Evolutionary conservation across 2,797 vertebrate genomes (phyloP), one percentile per base, ranked within the genome.

Genomic region (Catharus ustulatus): DNA sequence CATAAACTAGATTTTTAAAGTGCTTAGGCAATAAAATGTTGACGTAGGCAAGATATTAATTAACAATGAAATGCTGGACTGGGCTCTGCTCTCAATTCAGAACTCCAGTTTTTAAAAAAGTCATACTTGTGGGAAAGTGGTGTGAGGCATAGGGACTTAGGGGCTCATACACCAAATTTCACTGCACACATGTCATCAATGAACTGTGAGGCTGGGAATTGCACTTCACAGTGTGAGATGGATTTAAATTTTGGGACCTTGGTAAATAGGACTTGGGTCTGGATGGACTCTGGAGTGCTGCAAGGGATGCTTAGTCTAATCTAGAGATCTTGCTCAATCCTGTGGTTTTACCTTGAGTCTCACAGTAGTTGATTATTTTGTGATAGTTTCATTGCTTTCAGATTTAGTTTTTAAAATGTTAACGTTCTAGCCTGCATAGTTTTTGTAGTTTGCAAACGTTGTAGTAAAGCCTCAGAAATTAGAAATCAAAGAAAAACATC

Each of bases 221-320:
- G 30, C 49, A 46, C n/a, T 26, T 94, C 59, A 73, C 52, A 19
- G 12, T 79, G 57, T 6, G 29, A 57, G 16, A 34, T 29, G 7
- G 29, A 46, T 75, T 81, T 84, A 10, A 10, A n/a, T 91, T 58
- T 27, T 0, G 54, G 11, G 22, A 40, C 46, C 13, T 72, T 45
- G 55, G 36, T 23, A 51, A 64, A 22, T 6, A 46, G 19, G 23
- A 48, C 3, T 7, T n/a, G 13, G 4, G 3, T 26, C 23, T 54
- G 63, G 42, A 36, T 63, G 57, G 52, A 13, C 63, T 76, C 32
- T 67, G 48, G 6, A 42, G 18, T 12, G 20, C 40, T 82, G 7
- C 0, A 2, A 3, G 49, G 19, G 22, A 17, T 4, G 0, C 15
- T 75, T 55, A 17, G 9, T n/a, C 26, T 54, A 34, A 42, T 52